Percentiles rank a stretch among this genome's conserved stretches.
Conservation (phyloP, 2,113 vertebrate species). For the Sebastes schlegelii region DNA sequence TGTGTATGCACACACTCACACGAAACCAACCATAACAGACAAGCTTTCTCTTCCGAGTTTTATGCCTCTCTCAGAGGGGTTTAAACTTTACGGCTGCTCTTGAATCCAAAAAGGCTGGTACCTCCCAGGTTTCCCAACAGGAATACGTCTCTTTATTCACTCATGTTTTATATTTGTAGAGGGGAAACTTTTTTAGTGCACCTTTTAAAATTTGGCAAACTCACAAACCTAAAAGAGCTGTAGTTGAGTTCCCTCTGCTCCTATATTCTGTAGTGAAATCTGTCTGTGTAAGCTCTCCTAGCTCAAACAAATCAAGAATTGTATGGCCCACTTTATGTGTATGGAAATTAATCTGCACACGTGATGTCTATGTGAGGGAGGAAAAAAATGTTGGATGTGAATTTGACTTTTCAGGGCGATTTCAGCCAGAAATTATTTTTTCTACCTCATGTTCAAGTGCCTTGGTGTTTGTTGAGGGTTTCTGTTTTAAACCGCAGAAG, state of each 20-base stretch:
- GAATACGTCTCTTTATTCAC: conserved; percentile 25
- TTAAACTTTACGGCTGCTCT: conserved; percentile 47
- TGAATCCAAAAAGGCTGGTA: conserved; percentile 36
- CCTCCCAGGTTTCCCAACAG: conserved; percentile 27
- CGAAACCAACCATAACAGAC: conserved; percentile 42
- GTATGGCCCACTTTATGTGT: neutral
- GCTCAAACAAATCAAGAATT: neutral
- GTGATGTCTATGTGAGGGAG: neutral
- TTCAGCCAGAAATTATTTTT: conserved; percentile 40
- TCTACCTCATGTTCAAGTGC: conserved; percentile 40
- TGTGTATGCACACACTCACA: conserved; percentile 16
- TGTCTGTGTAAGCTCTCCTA: neutral
- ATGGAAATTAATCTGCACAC: neutral
- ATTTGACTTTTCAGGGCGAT: conserved; percentile 4
- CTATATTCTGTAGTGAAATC: conserved; percentile 3
- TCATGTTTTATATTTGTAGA: conserved; percentile 42
- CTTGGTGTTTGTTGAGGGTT: conserved; percentile 27
- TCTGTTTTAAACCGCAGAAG: conserved; percentile 39
- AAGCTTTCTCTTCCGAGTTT: conserved; percentile 25
- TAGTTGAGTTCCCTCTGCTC: conserved; percentile 16
- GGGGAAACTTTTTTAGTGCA: conserved; percentile 31
- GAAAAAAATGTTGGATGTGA: neutral
- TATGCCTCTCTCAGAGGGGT: conserved; percentile 32
- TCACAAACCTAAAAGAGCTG: conserved; percentile 9
- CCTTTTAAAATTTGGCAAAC: conserved; percentile 29